A percentile compares a stretch with the other conserved stretches of the same genome.
Evolutionary conservation across 2,888 invertebrate genomes (phyloP).

Genomic region (Leucoptera coffeella): DNA sequence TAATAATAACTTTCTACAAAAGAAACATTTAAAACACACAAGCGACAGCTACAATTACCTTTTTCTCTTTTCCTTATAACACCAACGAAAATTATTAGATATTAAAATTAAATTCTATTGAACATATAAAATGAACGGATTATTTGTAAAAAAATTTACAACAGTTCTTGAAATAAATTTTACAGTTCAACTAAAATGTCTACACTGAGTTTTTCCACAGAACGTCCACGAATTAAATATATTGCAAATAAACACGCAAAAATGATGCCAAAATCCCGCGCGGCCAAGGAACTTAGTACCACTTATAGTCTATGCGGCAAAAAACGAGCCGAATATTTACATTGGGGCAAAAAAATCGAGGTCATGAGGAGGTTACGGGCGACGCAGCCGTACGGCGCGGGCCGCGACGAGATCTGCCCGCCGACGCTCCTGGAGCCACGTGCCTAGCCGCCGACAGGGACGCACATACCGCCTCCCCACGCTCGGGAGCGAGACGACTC

Average conservation of each 20-base stretch:
- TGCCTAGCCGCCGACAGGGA: conserved; percentile 31
- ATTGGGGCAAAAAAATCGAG: conserved; percentile 51
- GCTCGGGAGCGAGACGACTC: conserved; percentile 12
- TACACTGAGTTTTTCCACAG: no score
- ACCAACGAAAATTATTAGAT: no score
- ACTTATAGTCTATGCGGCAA: conserved; percentile 50
- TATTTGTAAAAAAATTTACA: no score
- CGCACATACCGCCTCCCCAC: conserved; percentile 8
- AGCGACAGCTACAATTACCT: no score
- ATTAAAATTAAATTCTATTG: no score
- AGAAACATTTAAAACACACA: no score
- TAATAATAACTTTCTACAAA: no score
- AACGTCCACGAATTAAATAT: no score
- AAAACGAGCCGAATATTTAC: conserved; percentile 51
- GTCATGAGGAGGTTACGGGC: conserved; percentile 52
- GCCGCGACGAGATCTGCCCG: conserved; percentile 44
- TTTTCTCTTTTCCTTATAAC: no score
- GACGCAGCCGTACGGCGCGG: conserved; percentile 47
- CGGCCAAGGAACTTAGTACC: conserved; percentile 42
- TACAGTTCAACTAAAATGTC: neutral
- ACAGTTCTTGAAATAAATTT: no score
- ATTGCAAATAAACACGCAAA: no score
- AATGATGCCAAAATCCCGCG: conserved; percentile 1
- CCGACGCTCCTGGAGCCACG: conserved; percentile 20
- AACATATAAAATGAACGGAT: no score